These are phyloP conservation scores for Melanotaenia maccullochi DNA, from an alignment of 2,797 vertebrate genomes.

Conservation along the genomic window DNA sequence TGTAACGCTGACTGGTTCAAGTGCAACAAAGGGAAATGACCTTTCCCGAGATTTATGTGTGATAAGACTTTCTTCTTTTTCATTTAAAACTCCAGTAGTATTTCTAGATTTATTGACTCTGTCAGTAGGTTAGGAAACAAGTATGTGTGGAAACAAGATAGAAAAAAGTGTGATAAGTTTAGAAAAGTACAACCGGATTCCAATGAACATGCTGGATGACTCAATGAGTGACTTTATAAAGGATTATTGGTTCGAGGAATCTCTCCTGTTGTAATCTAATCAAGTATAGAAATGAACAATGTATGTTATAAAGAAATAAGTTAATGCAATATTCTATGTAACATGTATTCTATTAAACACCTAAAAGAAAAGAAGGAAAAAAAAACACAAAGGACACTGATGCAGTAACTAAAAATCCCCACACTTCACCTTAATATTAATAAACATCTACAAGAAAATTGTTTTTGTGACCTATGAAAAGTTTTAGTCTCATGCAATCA, in stretches of 20 bases:
- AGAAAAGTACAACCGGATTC: not conserved
- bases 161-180: not conserved
- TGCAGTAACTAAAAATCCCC: not conserved
- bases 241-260: constrained; percentile 29
- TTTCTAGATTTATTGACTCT: constrained; percentile 36
- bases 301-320: constrained; percentile 6
- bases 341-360: no score
- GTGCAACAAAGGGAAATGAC: not conserved
- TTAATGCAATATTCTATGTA: not conserved
- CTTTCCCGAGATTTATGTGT: not conserved
- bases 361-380: no score
- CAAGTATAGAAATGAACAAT: constrained; percentile 22
- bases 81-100: constrained; percentile 38
- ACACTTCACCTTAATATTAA: not conserved
- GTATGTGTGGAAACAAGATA: constrained; percentile 3
- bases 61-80: constrained; percentile 24
- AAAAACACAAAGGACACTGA: not conserved
- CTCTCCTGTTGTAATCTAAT: constrained; percentile 20
- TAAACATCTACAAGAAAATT: not conserved
- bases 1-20: constrained; percentile 27
- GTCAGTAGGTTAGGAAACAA: constrained; percentile 9
- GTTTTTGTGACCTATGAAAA: not conserved
- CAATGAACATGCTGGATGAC: not conserved
- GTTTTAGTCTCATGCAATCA: not conserved
- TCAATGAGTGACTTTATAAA: not conserved